These are phyloP conservation scores for Martes martes DNA, from an alignment of 2,113 vertebrate species.

Conservation along the genomic window DNA sequence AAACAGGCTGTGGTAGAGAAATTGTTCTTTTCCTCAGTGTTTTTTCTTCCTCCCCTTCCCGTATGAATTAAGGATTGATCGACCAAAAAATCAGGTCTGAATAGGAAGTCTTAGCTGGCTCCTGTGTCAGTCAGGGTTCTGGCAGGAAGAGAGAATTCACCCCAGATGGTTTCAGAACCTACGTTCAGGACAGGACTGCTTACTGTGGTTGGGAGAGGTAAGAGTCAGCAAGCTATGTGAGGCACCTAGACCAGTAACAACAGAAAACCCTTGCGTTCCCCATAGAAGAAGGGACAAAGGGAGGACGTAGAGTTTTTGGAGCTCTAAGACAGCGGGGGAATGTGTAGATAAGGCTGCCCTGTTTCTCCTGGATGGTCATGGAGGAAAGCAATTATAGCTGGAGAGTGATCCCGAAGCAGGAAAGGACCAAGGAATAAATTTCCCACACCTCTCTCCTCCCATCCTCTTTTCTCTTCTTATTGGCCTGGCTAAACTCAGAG, in stretches of 20 bases:
- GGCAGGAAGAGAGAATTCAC: neutral
- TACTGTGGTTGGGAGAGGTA: no score
- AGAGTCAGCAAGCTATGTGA: neutral
- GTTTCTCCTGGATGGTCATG: neutral
- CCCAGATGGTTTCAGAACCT: neutral
- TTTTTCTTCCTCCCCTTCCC: neutral
- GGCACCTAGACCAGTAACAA: neutral
- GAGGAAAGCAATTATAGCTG: neutral
- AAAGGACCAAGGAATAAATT: neutral
- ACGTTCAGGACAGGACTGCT: neutral
- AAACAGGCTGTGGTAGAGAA: neutral
- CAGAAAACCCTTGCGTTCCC: neutral
- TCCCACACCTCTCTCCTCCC: neutral
- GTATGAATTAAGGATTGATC: neutral
- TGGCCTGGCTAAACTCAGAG: neutral
- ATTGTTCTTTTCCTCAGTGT: neutral
- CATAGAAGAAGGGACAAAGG: neutral
- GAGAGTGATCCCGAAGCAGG: neutral
- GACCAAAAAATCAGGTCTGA: neutral
- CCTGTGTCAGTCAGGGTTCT: neutral
- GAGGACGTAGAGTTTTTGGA: neutral
- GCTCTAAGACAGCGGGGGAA: neutral
- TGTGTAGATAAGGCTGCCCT: fast-evolving
- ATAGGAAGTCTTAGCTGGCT: neutral
- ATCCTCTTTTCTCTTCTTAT: neutral